Percentiles rank a stretch among this genome's conserved stretches.
Conservation (phyloP, 1,140 invertebrate species). For the Orchesella cincta region DNA sequence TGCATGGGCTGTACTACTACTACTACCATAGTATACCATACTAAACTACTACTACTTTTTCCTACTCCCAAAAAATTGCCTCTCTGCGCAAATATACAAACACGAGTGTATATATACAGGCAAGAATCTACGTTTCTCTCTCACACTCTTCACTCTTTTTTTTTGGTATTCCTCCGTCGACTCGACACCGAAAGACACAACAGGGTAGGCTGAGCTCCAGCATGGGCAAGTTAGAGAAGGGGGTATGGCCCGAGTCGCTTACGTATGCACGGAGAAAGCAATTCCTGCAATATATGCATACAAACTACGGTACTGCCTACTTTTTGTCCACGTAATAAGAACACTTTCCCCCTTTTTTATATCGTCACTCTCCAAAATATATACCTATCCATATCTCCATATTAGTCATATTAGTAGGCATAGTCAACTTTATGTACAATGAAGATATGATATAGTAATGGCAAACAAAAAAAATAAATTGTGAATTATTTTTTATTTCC, state of each 20-base stretch:
- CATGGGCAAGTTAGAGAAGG: background rate
- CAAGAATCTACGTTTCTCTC: background rate
- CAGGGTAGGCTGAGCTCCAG: background rate
- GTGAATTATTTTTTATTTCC: background rate
- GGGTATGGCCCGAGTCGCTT: background rate
- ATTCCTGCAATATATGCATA: conserved; percentile 14
- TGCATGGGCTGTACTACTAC: background rate
- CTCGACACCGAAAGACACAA: background rate
- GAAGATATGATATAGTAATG: background rate
- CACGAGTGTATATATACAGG: background rate
- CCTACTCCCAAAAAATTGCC: background rate
- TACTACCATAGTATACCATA: background rate
- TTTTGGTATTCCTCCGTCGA: background rate
- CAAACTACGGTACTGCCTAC: too few relatives aligned
- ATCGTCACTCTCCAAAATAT: too few relatives aligned
- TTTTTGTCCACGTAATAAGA: too few relatives aligned
- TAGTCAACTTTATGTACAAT: background rate
- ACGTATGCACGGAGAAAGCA: conserved; percentile 1
- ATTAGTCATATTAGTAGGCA: too few relatives aligned
- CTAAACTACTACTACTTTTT: too few relatives aligned
- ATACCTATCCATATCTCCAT: too few relatives aligned
- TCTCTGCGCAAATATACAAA: conserved; percentile 21
- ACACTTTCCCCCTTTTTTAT: too few relatives aligned
- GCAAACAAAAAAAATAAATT: background rate
- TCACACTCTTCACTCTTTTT: background rate